phyloP scores from a whole-genome alignment of 2,113 vertebrate genomes.

The Hylia prasina region DNA sequence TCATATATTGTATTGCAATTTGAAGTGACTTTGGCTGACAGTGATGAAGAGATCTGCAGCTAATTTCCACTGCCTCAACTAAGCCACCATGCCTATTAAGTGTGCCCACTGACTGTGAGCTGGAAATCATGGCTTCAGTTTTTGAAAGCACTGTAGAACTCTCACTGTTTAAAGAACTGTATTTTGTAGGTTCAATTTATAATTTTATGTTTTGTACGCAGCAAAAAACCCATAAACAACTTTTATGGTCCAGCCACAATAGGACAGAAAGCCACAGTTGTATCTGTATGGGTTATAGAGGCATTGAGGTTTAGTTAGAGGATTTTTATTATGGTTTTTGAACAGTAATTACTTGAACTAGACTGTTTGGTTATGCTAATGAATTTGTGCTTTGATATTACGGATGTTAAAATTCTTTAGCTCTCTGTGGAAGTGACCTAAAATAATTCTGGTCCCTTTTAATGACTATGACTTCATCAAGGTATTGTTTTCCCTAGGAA shows the following conservation, averaged over 20 bases:
- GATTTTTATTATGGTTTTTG: neutral
- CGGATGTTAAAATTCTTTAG: neutral
- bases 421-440: neutral
- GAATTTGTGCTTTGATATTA: constrained; percentile 34
- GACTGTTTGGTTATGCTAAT: constrained; percentile 21
- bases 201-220: neutral
- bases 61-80: neutral
- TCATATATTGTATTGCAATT: neutral
- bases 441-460: constrained; percentile 18
- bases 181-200: neutral
- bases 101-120: neutral
- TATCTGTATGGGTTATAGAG: neutral
- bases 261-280: neutral
- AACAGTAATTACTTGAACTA: constrained; percentile 31
- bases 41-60: neutral
- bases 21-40: neutral
- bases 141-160: neutral
- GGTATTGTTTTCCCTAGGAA: constrained; percentile 8
- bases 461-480: neutral
- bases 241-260: neutral
- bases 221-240: neutral
- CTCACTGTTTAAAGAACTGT: neutral
- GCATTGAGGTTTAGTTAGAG: neutral
- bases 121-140: neutral
- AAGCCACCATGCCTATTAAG: neutral